Evolutionary conservation across 92 coral and sea anemone genomes (phyloP).

Genomic region (Actinostola sp.): DNA sequence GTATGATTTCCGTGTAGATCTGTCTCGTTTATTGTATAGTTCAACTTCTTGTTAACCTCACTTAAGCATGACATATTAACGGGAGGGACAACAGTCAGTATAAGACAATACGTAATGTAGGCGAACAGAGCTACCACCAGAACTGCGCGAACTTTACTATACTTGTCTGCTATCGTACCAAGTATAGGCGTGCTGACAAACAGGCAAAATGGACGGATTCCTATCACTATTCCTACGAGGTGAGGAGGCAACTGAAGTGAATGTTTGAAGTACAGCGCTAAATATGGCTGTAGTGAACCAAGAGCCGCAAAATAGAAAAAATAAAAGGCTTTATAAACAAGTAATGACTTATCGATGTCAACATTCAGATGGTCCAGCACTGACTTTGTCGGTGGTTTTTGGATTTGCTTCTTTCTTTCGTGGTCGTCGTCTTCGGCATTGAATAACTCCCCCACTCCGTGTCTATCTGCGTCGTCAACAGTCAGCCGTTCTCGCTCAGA

Average conservation of each 20-base stretch:
- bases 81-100: constrained; percentile 85
- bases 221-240: constrained; percentile 79
- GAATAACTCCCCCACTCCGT: constrained; percentile 54
- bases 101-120: constrained; percentile 69
- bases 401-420: background rate
- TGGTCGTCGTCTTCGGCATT: constrained; percentile 66
- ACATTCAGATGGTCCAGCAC: constrained; percentile 44
- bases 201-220: constrained; percentile 58
- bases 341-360: constrained; percentile 43
- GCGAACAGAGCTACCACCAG: constrained; percentile 74
- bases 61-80: constrained; percentile 76
- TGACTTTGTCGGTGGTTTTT: constrained; percentile 19
- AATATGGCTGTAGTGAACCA: constrained; percentile 83
- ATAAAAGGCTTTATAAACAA: constrained; percentile 80
- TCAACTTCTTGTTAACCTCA: constrained; percentile 74
- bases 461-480: constrained; percentile 5
- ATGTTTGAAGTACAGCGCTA: constrained; percentile 89
- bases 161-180: constrained; percentile 94
- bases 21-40: constrained; percentile 50
- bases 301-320: constrained; percentile 90
- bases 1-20: constrained; percentile 15
- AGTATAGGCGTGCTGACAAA: constrained; percentile 81
- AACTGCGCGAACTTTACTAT: constrained; percentile 72
- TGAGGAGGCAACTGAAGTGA: constrained; percentile 87
- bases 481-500: constrained; percentile 23